These are phyloP conservation scores for Pentamera pediparva DNA, from an alignment of 53 echinoderm and acorn worm species.

Conservation along the genomic window DNA sequence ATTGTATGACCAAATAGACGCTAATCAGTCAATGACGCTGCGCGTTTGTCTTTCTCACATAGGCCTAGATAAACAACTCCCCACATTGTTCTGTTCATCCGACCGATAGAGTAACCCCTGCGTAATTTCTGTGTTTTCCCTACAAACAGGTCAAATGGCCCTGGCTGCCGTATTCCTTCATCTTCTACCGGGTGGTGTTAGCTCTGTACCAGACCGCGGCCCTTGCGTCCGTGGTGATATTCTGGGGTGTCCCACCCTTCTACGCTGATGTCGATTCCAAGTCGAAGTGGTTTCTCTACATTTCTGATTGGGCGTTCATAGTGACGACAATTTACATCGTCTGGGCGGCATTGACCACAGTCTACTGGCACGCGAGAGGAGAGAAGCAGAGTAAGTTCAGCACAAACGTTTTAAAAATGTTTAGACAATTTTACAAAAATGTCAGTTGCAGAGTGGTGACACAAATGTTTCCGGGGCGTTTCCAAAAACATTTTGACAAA, in stretches of 20 bases:
- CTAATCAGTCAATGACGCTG: too few relatives aligned
- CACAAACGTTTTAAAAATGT: not conserved
- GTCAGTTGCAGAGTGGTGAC: not conserved
- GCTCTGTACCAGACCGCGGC: constrained; percentile 54
- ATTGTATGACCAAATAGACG: too few relatives aligned
- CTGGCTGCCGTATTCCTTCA: constrained; percentile 48
- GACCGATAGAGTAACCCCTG: too few relatives aligned
- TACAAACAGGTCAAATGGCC: constrained; percentile 59
- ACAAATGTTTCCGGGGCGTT: too few relatives aligned
- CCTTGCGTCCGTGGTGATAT: constrained; percentile 39
- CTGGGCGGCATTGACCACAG: constrained; percentile 26
- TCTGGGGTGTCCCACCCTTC: constrained; percentile 59
- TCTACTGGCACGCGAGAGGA: constrained; percentile 33
- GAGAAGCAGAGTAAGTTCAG: not conserved
- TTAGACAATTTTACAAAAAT: not conserved
- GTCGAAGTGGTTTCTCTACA: constrained; percentile 82
- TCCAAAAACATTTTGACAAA: too few relatives aligned
- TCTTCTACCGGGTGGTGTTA: constrained; percentile 55
- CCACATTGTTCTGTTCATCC: too few relatives aligned
- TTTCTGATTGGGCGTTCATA: constrained; percentile 75
- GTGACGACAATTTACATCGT: constrained; percentile 40
- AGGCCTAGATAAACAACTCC: too few relatives aligned
- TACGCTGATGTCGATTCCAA: constrained; percentile 57
- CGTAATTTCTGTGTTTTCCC: too few relatives aligned
- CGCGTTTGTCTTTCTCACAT: too few relatives aligned